A percentile compares a stretch with the other conserved stretches of the same genome.
These are phyloP conservation scores for Keiferia lycopersicella DNA, from an alignment of 2,888 invertebrate genomes.

Conservation along the genomic window DNA sequence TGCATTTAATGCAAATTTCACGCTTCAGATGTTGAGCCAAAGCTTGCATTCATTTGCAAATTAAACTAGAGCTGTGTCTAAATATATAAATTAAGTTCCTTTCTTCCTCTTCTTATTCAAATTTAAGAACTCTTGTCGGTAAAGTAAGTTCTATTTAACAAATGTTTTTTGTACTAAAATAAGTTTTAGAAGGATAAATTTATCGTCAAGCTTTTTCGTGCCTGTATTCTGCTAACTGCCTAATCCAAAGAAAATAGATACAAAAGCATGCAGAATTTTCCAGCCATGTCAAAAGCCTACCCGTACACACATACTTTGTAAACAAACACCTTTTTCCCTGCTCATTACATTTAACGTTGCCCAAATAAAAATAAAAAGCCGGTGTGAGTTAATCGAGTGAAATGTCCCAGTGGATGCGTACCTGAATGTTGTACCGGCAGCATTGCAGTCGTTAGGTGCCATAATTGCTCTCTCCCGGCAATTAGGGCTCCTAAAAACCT, in stretches of 20 bases:
- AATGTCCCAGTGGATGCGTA: constrained; percentile 26
- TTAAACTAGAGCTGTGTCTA: background rate
- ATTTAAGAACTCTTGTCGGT: no score
- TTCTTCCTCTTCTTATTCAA: no score
- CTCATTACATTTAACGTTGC: constrained; percentile 1
- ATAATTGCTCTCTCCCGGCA: constrained; percentile 58
- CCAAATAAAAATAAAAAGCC: constrained; percentile 10
- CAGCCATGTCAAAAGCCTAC: background rate
- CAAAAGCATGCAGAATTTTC: no score
- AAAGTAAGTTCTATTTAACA: no score
- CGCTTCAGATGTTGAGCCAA: constrained; percentile 16
- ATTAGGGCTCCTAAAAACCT: constrained; percentile 57
- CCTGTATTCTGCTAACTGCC: no score
- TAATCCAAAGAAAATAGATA: no score
- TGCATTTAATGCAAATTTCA: constrained; percentile 23
- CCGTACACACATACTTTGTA: no score
- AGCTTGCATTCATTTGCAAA: constrained; percentile 12
- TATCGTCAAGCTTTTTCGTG: no score
- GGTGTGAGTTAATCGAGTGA: constrained; percentile 12
- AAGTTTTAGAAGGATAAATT: no score
- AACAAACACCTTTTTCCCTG: background rate
- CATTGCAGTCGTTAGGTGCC: constrained; percentile 46
- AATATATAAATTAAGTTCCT: constrained; percentile 9
- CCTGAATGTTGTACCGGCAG: constrained; percentile 19
- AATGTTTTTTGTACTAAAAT: no score